Percentiles rank a stretch among this genome's conserved stretches.
These are phyloP conservation scores for Theretra japonica DNA, from an alignment of 2,888 invertebrate species.

Conservation along the genomic window DNA sequence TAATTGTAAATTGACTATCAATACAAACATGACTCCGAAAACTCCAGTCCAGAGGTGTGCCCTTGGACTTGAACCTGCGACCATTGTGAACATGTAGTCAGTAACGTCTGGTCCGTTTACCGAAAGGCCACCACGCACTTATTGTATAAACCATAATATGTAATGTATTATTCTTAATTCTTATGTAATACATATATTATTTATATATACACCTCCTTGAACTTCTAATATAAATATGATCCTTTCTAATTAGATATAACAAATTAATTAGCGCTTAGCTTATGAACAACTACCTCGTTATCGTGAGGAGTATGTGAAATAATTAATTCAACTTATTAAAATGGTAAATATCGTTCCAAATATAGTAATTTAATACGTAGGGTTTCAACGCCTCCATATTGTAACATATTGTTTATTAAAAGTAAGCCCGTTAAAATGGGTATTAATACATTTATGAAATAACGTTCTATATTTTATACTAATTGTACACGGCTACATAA, in stretches of 20 bases:
- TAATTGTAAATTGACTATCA: too few species aligned
- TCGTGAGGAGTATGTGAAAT: not conserved
- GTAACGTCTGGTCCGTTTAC: too few species aligned
- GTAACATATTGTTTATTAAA: not conserved
- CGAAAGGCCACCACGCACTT: too few species aligned
- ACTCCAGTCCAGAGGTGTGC: too few species aligned
- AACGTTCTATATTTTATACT: too few species aligned
- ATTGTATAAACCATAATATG: too few species aligned
- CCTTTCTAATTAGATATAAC: not conserved
- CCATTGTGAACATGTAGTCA: too few species aligned
- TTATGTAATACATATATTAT: not conserved
- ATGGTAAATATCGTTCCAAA: not conserved
- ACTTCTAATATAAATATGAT: not conserved
- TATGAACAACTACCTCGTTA: not conserved
- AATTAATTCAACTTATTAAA: not conserved
- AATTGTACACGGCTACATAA: too few species aligned
- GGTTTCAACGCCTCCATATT: not conserved
- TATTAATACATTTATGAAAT: not conserved
- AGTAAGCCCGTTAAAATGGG: not conserved
- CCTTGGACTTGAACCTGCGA: too few species aligned
- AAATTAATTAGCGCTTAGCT: constrained; percentile 7
- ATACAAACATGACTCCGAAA: too few species aligned
- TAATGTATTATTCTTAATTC: too few species aligned
- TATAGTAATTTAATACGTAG: not conserved
- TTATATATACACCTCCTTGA: not conserved